Base-by-base conservation (phyloP, 2,113 vertebrate species). In the Lampris incognitus region DNA sequence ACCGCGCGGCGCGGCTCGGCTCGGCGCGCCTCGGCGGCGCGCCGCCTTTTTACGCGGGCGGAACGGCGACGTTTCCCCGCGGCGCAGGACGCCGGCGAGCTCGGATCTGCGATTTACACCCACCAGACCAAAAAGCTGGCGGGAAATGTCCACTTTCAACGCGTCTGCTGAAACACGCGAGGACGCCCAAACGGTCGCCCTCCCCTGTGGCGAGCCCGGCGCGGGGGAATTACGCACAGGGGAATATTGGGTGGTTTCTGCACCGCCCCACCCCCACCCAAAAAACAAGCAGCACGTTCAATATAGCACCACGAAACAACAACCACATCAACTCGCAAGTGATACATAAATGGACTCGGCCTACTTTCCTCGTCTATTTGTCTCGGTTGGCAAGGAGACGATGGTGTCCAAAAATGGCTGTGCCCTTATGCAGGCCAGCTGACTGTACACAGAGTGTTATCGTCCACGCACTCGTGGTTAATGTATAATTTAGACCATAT, bases 401-500 rank as follows among this genome's bases (percentile, higher is more conserved):
- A n/a, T 89, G 93, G 92, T 92, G 89, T 94, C 91, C 90, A 90
- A 84, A 84, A 89, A 72, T 81, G 82, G 61, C 70, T 83, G 72
- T 72, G 71, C 24, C 83, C 87, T 84, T 72, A 82, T 89, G 79
- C 87, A 65, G 78, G 72, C 74, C 76, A 81, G 56, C 87, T 87
- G 87, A 86, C 86, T 88, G 88, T 85, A 82, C 87, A 87, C 86
- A 88, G 79, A 86, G 89, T 88, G 88, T 91, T 91, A 90, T 85
- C 84, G 87, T 91, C 89, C 82, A 88, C 86, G 87, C 89, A 83
- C 83, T 77, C 84, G 74, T 88, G 91, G 96, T 97, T 97, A 97
- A 97, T 97, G 93, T 96, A 95, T 97, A 97, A 97, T 97, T 95
- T 95, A 78, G 92, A 90, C 94, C 96, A 97, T 96, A 97, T 97